These are phyloP conservation scores for Norana najaformis DNA, from an alignment of 2,888 invertebrate genomes.

Conservation along the genomic window DNA sequence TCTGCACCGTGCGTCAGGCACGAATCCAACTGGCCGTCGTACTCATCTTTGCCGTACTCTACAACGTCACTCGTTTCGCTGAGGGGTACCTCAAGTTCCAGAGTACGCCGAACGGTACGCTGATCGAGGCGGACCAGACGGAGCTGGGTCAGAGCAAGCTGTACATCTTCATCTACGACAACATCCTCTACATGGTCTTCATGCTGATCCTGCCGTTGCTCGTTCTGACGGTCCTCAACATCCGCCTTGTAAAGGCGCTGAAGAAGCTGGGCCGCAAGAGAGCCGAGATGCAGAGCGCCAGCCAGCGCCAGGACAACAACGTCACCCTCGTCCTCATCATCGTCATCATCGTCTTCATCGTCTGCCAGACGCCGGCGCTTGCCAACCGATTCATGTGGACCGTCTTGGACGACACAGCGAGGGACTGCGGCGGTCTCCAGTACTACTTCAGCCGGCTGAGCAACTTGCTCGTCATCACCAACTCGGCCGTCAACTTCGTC, in stretches of 20 bases:
- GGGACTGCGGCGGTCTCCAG: slow-evolving; percentile 46
- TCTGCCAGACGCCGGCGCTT: slow-evolving; percentile 46
- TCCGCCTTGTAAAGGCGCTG: slow-evolving; percentile 44
- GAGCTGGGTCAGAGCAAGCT: slow-evolving; percentile 26
- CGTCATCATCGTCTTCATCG: slow-evolving; percentile 46
- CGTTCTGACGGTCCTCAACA: slow-evolving; percentile 44
- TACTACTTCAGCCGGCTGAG: slow-evolving; percentile 45
- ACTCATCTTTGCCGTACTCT: slow-evolving; percentile 40
- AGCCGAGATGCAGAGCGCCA: slow-evolving; percentile 42
- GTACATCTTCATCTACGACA: slow-evolving; percentile 39
- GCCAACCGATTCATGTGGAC: slow-evolving; percentile 47
- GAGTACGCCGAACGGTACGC: slow-evolving; percentile 19
- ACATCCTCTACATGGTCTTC: slow-evolving; percentile 41
- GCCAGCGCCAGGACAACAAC: slow-evolving; percentile 47
- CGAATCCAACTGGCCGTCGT: slow-evolving; percentile 40
- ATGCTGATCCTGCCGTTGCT: slow-evolving; percentile 44
- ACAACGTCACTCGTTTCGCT: slow-evolving; percentile 39
- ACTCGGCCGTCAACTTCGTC: slow-evolving; percentile 46
- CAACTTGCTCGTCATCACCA: slow-evolving; percentile 45
- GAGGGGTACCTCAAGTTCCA: slow-evolving; percentile 42
- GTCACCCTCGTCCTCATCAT: slow-evolving; percentile 47
- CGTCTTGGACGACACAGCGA: slow-evolving; percentile 35
- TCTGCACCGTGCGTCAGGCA: slow-evolving; percentile 42
- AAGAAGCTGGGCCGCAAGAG: slow-evolving; percentile 41
- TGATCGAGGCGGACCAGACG: slow-evolving; percentile 28